Evolutionary conservation across 2,113 vertebrate species (phyloP).

Genomic region (Emydocephalus ijimae): DNA sequence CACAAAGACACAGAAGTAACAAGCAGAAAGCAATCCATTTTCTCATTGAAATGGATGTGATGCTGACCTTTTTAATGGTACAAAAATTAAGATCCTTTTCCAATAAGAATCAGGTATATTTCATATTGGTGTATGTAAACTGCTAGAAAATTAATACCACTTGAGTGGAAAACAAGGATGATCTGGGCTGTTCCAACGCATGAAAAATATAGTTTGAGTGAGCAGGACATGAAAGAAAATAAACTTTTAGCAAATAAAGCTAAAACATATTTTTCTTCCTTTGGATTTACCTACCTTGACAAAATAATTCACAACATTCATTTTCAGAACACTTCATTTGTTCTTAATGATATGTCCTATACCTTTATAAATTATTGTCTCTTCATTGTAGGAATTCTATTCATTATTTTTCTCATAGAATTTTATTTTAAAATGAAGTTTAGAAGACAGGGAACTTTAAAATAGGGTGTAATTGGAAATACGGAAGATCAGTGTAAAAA

Average conservation of each 20-base stretch:
- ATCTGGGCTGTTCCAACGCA: not conserved
- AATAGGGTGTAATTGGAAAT: not conserved
- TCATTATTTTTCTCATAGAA: not conserved
- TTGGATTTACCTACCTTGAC: not conserved
- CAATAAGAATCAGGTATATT: not conserved
- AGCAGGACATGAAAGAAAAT: not conserved
- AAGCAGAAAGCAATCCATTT: not conserved
- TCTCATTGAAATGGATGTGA: not conserved
- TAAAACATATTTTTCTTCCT: not conserved
- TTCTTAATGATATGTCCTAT: constrained; percentile 30
- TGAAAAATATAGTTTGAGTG: not conserved
- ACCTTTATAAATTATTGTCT: constrained; percentile 14
- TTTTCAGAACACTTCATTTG: not conserved
- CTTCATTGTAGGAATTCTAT: constrained; percentile 21
- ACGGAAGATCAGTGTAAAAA: not conserved
- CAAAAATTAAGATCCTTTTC: not conserved
- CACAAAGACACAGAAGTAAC: not conserved
- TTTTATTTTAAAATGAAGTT: not conserved
- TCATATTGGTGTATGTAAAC: not conserved
- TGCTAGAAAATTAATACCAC: not conserved
- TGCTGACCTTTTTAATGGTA: not conserved
- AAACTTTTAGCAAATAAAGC: not conserved
- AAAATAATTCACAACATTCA: not conserved
- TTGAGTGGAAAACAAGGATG: not conserved
- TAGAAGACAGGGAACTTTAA: not conserved